These are phyloP conservation scores for Phaethornis superciliosus DNA, from an alignment of 2,113 vertebrate genomes.

Conservation along the genomic window DNA sequence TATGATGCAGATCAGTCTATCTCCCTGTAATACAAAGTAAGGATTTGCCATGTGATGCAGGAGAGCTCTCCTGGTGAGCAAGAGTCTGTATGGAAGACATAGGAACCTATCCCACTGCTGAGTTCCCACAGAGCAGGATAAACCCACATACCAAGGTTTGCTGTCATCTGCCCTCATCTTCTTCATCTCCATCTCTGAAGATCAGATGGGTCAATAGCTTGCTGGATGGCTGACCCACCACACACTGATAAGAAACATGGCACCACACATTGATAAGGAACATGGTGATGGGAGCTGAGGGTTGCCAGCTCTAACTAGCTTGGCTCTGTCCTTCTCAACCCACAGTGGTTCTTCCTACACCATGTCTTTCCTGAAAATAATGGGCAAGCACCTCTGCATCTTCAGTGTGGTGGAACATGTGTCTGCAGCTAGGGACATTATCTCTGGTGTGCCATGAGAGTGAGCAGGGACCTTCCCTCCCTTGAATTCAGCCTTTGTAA, in stretches of 20 bases:
- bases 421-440: not conserved
- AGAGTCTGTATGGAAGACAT: not conserved
- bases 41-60: not conserved
- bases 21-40: not conserved
- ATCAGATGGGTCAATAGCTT: not conserved
- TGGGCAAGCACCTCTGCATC: not conserved
- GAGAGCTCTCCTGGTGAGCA: not conserved
- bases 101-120: not conserved
- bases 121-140: not conserved
- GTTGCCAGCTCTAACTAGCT: not conserved
- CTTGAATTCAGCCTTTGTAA: not conserved
- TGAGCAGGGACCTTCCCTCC: not conserved
- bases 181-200: not conserved
- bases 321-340: not conserved
- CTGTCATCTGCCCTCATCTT: not conserved
- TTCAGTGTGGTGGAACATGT: not conserved
- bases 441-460: not conserved
- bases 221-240: not conserved
- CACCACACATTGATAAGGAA: not conserved
- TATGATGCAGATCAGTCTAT: not conserved
- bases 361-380: not conserved
- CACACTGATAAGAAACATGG: not conserved
- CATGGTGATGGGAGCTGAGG: not conserved
- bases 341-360: not conserved
- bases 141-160: not conserved